Base-by-base conservation (phyloP, 2,888 invertebrate species). In the Xestia ashworthii region DNA sequence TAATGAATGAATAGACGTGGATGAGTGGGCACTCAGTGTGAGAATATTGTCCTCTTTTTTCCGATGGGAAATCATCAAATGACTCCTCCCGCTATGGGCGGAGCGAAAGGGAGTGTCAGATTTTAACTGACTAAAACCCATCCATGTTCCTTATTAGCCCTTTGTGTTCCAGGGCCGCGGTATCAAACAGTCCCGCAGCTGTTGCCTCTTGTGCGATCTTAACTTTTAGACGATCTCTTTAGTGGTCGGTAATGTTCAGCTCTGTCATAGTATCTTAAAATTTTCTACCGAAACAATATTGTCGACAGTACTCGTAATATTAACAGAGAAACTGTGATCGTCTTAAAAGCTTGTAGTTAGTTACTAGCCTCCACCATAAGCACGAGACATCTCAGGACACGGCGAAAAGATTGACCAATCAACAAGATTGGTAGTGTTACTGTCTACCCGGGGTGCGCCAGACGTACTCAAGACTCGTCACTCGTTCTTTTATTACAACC, bases 401-500 rank as follows among this genome's bases (percentile, higher is more conserved):
- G 1, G 11, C 14, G 22, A 50, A 78, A 53, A 38, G 11, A 58
- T 58, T 58, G 25, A 2, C 32, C 65, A 80, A 78, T 74, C 74
- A 58, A 50, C 38, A 46, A 78, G 50, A 74, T 78, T 80, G 74
- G 44, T 81, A 38, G 25, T 46, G 14, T 19, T 50, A 14, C 66
- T 41, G 70, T 46, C 32, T 68, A 32, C 8, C 22, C 46, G 53
- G 81, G 46, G 79, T 62, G 53, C 38, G 66, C 75, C 66, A 74
- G 75, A 74, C 58, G 25, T 60, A 46, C 44, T 58, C 65, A 81
- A 81, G 58, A 50, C 53, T n/a, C 50, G 46, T 41, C 81, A 53
- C 50, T 74, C 38, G 14, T 48, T 79, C 41, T 81, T 79, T 79
- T 79, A 66, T 79, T 60, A 48, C 75, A 53, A 48, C 11, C 60